Percentiles rank a stretch among this genome's conserved stretches.
phyloP scores from a whole-genome alignment of 2,113 vertebrate genomes.

The Rallus limicola region DNA sequence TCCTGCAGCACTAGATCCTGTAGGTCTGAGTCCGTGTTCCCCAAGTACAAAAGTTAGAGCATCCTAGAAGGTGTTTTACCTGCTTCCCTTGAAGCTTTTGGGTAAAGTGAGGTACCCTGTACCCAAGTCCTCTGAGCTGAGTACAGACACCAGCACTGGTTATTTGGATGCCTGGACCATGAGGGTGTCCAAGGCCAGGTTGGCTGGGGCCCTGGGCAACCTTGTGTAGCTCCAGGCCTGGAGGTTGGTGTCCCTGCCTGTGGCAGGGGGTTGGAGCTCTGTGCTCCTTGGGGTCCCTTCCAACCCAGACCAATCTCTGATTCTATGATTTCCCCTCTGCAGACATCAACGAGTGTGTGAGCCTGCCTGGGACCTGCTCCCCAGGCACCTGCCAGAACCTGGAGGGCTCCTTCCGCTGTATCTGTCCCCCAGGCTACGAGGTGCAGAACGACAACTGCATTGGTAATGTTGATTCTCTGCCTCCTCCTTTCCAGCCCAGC shows the following conservation, averaged over 20 bases:
- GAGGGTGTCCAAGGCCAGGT: no score
- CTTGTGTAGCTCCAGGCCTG: no score
- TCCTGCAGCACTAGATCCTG: not conserved
- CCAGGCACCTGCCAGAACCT: slow-evolving; percentile 94
- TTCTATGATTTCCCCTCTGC: not conserved
- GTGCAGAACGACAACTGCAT: slow-evolving; percentile 93
- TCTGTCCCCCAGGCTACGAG: slow-evolving; percentile 90
- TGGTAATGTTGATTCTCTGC: slow-evolving; percentile 71
- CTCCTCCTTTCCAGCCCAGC: not conserved
- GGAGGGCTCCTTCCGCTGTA: slow-evolving; percentile 92
- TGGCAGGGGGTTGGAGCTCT: no score
- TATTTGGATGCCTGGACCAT: not conserved
- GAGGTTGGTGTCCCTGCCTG: no score
- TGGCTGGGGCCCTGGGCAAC: no score
- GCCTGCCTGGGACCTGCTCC: slow-evolving; percentile 85
- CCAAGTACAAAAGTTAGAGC: not conserved
- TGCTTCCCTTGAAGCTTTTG: not conserved
- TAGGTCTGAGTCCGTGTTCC: not conserved
- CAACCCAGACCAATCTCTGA: no score
- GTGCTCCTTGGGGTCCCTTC: no score
- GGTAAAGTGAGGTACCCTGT: not conserved
- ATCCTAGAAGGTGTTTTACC: not conserved
- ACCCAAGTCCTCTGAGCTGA: not conserved
- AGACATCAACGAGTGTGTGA: slow-evolving; percentile 93
- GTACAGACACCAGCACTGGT: not conserved